Base-by-base conservation (phyloP, 2,888 invertebrate genomes). In the Boloria selene region DNA sequence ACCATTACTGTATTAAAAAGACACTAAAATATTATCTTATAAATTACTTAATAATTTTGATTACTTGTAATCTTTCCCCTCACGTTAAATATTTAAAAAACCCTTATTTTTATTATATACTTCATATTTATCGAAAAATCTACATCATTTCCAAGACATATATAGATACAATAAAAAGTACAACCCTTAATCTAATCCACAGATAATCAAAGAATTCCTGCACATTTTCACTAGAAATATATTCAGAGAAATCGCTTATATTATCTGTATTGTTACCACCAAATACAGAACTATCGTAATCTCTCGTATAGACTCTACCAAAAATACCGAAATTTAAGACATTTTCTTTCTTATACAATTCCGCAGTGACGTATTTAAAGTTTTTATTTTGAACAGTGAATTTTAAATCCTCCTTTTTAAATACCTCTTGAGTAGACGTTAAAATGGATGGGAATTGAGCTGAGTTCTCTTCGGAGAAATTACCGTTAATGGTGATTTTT, bases 131-230 rank as follows among this genome's bases (percentile, higher is more conserved):
- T 17, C 44, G 5, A 58, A 45, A 18, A 45, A 49, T 22, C n/a
- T 81, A 92, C 85, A 92, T 77, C 90, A 91, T 91, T 77, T 92
- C 91, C 72, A 92, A 79, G 71, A 92, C 76, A 68, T 92, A 92
- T 61, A 92, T 86, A 10, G 90, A 90, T 1, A 88, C 86, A 59
- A 92, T 75, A 18, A 91, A 78, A 17, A 90, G 72, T 3, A 88
- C 61, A 67, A 91, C 75, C 64, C 90, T 80, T 44, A 91, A 56
- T 63, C 86, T 81, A 42, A 91, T 89, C 91, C 90, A 92, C 7
- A 92, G 55, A 62, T 89, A 90, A 79, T 90, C 90, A 22, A 90
- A 85, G 58, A 88, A 82, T 42, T 86, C 86, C 62, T 79, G 75
- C 0, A 87, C 74, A 62, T 87, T 83, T 31, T 89, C 88, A 61